Percentiles rank a stretch among this genome's conserved stretches.
Conservation (phyloP, 92 coral and sea anemone species). For the Pocillopora grandis region DNA sequence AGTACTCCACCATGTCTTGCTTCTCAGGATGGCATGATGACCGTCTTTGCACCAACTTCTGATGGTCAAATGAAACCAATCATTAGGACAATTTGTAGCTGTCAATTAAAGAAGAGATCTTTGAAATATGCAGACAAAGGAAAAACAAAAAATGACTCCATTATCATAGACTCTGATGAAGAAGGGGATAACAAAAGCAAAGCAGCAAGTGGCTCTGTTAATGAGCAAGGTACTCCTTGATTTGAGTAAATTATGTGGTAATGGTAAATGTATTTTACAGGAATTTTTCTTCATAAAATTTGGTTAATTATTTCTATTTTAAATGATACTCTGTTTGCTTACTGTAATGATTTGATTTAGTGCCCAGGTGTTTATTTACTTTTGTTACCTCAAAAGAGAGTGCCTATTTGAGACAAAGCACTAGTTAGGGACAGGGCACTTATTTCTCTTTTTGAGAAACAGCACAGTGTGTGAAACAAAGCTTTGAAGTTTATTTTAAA, state of each 20-base stretch:
- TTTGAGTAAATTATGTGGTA: neutral
- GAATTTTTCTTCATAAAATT: no score
- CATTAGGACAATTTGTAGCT: slow-evolving; percentile 32
- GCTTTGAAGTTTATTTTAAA: no score
- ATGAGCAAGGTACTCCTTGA: slow-evolving; percentile 11
- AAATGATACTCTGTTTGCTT: no score
- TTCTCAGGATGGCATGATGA: slow-evolving; percentile 17
- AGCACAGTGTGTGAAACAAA: no score
- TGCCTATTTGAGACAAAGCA: no score
- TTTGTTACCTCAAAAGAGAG: no score
- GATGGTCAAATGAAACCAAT: slow-evolving; percentile 34
- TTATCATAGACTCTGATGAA: slow-evolving; percentile 73
- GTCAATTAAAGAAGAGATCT: slow-evolving; percentile 21
- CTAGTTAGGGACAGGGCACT: no score
- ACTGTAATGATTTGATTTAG: no score
- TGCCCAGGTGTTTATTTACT: no score
- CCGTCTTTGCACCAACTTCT: neutral
- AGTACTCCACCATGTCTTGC: neutral
- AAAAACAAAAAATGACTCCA: slow-evolving; percentile 47
- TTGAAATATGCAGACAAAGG: slow-evolving; percentile 37
- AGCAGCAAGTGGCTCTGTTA: neutral
- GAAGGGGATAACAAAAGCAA: slow-evolving; percentile 30
- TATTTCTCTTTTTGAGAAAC: no score
- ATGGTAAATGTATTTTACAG: no score
- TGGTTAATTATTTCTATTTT: no score